These are phyloP conservation scores for Hofmannophila pseudospretella DNA, from an alignment of 2,888 invertebrate species.

Conservation along the genomic window DNA sequence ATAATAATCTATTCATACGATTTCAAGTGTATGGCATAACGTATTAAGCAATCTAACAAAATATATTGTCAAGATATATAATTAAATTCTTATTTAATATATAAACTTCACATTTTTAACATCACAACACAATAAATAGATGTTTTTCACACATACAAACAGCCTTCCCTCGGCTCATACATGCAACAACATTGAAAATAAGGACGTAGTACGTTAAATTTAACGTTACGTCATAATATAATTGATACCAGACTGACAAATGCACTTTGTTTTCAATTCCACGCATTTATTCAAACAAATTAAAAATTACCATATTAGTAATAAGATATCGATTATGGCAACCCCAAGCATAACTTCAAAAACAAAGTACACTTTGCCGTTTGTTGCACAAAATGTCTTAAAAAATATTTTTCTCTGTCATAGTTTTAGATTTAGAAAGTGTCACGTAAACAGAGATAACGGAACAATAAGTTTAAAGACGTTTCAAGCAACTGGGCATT, in stretches of 20 bases:
- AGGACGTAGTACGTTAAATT: constrained; percentile 37
- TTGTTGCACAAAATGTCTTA: too few species aligned
- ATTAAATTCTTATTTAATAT: too few species aligned
- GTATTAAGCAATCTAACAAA: neutral
- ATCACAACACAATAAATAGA: constrained; percentile 46
- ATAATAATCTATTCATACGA: too few species aligned
- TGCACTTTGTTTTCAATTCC: constrained; percentile 58
- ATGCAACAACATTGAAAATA: constrained; percentile 44
- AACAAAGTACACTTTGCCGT: constrained; percentile 30
- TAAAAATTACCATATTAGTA: constrained; percentile 17
- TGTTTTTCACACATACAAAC: constrained; percentile 5
- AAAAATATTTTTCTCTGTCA: too few species aligned
- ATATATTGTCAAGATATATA: neutral
- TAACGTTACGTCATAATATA: constrained; percentile 13
- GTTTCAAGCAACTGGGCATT: too few species aligned
- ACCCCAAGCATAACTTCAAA: constrained; percentile 36
- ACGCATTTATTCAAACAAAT: constrained; percentile 32
- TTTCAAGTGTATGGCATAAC: too few species aligned
- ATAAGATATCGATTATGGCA: constrained; percentile 55
- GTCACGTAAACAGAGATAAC: too few species aligned
- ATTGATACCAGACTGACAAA: constrained; percentile 37
- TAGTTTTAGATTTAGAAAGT: too few species aligned
- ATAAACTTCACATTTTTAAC: constrained; percentile 18
- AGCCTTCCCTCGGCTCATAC: constrained; percentile 7
- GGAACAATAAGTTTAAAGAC: too few species aligned